Conservation (phyloP, 2,888 invertebrate species). For the Hesperia comma region DNA sequence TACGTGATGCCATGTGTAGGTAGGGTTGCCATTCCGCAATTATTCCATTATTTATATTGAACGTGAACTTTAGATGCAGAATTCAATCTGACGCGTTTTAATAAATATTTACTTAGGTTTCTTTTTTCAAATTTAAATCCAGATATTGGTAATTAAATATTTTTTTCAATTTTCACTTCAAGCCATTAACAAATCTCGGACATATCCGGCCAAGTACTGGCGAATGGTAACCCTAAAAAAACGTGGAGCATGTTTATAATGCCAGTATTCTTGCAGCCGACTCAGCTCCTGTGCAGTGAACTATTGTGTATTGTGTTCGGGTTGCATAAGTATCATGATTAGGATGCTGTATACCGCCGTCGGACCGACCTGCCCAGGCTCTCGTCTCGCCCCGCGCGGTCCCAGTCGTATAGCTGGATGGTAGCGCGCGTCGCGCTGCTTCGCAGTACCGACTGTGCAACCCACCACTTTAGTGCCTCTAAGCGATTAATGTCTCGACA, state of each 20-base stretch:
- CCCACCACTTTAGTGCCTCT: conserved; percentile 54
- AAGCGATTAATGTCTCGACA: not conserved
- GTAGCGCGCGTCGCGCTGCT: conserved; percentile 60
- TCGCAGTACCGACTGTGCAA: conserved; percentile 76
- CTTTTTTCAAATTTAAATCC: too few species aligned
- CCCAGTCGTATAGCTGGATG: conserved; percentile 94
- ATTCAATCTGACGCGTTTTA: too few species aligned
- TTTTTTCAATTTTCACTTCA: too few species aligned
- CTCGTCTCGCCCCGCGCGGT: conserved; percentile 95
- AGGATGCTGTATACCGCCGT: conserved; percentile 36
- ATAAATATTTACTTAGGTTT: too few species aligned
- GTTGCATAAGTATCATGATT: conserved; percentile 6
- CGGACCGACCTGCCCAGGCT: conserved; percentile 93
- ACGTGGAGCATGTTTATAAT: not conserved
- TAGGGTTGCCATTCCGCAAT: too few species aligned
- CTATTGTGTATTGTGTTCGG: conserved; percentile 11
- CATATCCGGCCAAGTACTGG: not conserved
- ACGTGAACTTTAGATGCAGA: too few species aligned
- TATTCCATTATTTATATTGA: too few species aligned
- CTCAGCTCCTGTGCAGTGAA: conserved; percentile 5
- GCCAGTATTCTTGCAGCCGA: not conserved
- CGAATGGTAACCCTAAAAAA: not conserved
- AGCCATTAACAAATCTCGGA: not conserved
- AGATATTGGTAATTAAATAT: too few species aligned
- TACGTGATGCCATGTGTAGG: too few species aligned